Evolutionary conservation across 2,888 invertebrate genomes (phyloP).

Genomic region (Drosophila nr. perissopoda): DNA sequence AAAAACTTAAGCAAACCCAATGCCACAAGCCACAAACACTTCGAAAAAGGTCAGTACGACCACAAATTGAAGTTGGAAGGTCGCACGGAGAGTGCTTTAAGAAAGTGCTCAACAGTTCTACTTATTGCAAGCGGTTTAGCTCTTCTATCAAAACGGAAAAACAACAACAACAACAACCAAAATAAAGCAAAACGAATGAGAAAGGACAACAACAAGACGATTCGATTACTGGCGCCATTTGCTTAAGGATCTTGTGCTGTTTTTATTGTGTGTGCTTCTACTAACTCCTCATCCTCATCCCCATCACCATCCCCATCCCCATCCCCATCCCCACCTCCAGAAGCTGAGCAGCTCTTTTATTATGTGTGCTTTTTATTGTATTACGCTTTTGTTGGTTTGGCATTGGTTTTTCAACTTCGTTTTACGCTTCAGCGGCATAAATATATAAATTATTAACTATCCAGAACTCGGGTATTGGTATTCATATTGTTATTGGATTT

Average conservation of each 20-base stretch:
- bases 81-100: slow-evolving; percentile 28
- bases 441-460: slow-evolving; percentile 80
- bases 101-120: slow-evolving; percentile 22
- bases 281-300: slow-evolving; percentile 4
- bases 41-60: slow-evolving; percentile 28
- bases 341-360: slow-evolving; percentile 62
- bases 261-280: slow-evolving; percentile 8
- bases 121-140: slow-evolving; percentile 19
- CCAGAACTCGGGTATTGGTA: slow-evolving; percentile 50
- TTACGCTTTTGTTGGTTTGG: slow-evolving; percentile 72
- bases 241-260: slow-evolving; percentile 39
- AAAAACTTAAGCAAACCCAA: not conserved
- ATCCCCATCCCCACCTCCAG: slow-evolving; percentile 3
- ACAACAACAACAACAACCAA: not conserved
- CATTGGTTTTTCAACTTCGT: slow-evolving; percentile 75
- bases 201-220: slow-evolving; percentile 18
- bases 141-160: slow-evolving; percentile 7
- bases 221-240: slow-evolving; percentile 57
- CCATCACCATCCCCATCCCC: not conserved
- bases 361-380: slow-evolving; percentile 77
- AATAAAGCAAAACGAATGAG: not conserved
- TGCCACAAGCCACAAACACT: not conserved
- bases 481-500: slow-evolving; percentile 21
- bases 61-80: slow-evolving; percentile 43
- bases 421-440: slow-evolving; percentile 75